Evolutionary conservation across 2,888 invertebrate species (phyloP), one percentile per base, ranked within the genome.

Genomic region (Argyresthia albistria): DNA sequence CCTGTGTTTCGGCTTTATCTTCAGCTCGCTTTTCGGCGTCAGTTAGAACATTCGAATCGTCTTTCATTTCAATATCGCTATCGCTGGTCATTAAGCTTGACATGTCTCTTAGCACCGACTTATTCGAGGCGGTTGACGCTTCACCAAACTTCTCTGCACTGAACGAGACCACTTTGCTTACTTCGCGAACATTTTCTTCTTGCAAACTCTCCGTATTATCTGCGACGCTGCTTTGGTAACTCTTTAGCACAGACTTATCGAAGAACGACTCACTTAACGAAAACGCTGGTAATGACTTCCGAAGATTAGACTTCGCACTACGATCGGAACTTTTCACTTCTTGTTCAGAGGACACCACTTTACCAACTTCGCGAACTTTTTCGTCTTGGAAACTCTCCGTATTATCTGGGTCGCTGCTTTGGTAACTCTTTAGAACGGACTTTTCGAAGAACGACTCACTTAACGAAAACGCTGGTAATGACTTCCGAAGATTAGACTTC

Each of bases 61-160:
- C 70, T 55, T 67, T 70, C 57, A 72, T 66, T 43, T 80, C 76
- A 0, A 67, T 62, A 57, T 86, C 86, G 57, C 81, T 84, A 46
- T 87, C 86, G 58, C 80, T 80, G 0, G 84, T 86, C 43, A 84
- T 74, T 1, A 84, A 58, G 63, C 80, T 80, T 0, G 84, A 81
- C 1, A 63, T 59, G 49, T 79, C 67, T 55, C 60, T 62, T 14
- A 61, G 55, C 46, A 59, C 58, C 25, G 62, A 61, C 43, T 58
- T 59, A 39, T 57, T 8, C 46, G 35, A 11, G 53, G 36, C 10
- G 4, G 48, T 39, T 10, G 52, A 50, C 45, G 51, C 3, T 45
- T 56, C 43, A 46, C 55, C 35, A 42, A 51, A 12, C 57, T 53
- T 36, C 58, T 55, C 55, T 54, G 9, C n/a, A 8, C 8, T 8